Percentiles rank a stretch among this genome's conserved stretches.
Conservation (phyloP, 2,113 vertebrate species). For the Xenotilapia leptura region DNA sequence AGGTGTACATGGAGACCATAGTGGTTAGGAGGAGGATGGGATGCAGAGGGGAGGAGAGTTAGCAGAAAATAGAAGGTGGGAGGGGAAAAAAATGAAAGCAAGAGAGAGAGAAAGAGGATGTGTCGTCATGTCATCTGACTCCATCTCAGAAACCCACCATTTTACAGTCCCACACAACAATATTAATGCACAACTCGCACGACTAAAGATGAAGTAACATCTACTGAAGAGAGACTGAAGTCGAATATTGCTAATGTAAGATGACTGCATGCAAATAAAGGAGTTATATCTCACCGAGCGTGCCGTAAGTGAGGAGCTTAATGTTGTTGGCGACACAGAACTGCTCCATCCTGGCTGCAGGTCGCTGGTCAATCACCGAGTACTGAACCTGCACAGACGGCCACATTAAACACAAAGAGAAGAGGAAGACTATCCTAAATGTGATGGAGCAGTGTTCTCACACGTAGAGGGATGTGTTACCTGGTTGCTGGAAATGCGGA, state of each 20-base stretch:
- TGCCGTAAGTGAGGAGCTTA: conserved; percentile 51
- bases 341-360: conserved; percentile 40
- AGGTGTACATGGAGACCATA: neutral
- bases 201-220: neutral
- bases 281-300: conserved; percentile 32
- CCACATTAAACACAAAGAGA: neutral
- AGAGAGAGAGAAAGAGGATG: neutral
- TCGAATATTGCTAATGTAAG: neutral
- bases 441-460: neutral
- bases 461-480: neutral
- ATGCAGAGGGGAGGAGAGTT: neutral
- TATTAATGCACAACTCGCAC: neutral
- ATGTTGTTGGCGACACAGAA: conserved; percentile 48
- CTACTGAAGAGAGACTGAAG: neutral
- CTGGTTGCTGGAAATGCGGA: conserved; percentile 57
- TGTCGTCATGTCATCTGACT: neutral
- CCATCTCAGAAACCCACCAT: conserved; percentile 51
- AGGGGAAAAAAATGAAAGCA: neutral
- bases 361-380: conserved; percentile 50
- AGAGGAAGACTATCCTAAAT: neutral
- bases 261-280: neutral
- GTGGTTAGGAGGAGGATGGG: neutral
- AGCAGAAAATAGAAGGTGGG: neutral
- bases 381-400: conserved; percentile 42
- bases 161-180: neutral